Conservation (phyloP, 2,113 vertebrate species). For the Aepyceros melampus region DNA sequence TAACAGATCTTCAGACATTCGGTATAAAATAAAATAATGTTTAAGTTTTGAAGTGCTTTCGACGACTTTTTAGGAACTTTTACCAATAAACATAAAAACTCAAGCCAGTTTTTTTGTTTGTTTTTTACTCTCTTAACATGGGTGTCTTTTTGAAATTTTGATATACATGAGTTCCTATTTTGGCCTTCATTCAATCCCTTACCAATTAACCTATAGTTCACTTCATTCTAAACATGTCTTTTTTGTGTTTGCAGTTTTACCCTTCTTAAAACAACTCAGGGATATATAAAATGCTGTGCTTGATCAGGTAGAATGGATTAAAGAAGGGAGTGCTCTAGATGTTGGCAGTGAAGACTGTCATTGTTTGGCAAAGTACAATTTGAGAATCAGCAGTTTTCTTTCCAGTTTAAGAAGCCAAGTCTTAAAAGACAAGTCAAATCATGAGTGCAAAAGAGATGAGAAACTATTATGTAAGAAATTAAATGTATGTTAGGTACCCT, state of each 20-base stretch:
- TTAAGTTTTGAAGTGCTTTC: not conserved
- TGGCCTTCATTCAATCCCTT: not conserved
- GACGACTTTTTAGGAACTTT: not conserved
- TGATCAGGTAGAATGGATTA: not conserved
- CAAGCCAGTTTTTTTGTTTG: not conserved
- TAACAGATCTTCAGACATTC: not conserved
- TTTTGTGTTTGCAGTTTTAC: not conserved
- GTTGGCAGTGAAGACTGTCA: conserved; percentile 27
- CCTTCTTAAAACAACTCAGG: not conserved
- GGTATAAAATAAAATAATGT: not conserved
- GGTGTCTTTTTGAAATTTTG: not conserved
- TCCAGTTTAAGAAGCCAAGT: not conserved
- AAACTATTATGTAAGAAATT: not conserved
- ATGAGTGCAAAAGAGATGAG: not conserved
- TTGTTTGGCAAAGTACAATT: conserved; percentile 54
- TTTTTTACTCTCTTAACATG: not conserved
- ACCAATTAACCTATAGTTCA: not conserved
- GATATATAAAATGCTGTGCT: not conserved
- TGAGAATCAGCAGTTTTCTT: conserved; percentile 32
- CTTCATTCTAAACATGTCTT: not conserved
- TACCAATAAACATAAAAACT: too few relatives aligned
- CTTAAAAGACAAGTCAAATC: not conserved
- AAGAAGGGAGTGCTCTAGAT: conserved; percentile 46
- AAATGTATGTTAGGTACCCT: not conserved
- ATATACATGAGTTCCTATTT: not conserved